Evolutionary conservation across 2,888 invertebrate genomes (phyloP), one percentile per base, ranked within the genome.

Genomic region (Megaustenia siamemsis): DNA sequence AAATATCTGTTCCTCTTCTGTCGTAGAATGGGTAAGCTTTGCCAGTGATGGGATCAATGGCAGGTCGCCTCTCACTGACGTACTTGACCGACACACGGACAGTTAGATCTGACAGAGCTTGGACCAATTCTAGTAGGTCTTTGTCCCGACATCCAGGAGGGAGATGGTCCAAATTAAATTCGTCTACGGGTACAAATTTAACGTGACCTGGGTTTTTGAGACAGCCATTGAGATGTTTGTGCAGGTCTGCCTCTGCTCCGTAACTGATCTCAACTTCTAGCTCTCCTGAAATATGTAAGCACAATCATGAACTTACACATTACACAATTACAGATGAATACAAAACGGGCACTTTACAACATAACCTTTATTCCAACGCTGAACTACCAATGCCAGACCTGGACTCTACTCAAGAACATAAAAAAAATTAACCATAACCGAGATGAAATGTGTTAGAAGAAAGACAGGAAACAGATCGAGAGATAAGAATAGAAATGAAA

Each of bases 201-300:
- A 35, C 32, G 73, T 73, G 73, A 8, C 49, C 73, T 49, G 49
- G 73, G 21, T 73, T 73, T 35, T 73, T 73, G 49, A 8, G 32
- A 49, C 73, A 73, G 32, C 49, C 32, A 8, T 49, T 73, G 2
- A 73, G 32, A 0, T 38, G 24, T 15, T 40, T 35, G 8, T 60
- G 77, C 0, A 77, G 63, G 15, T 77, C 77, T 28, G 77, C 63
- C 60, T 56, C 77, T 1, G n/a, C 63, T 6, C 38, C 28, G 24
- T n/a, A n/a, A 4, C 45, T 28, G 10, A 60, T n/a, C 10, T 56
- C 38, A 21, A 43, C 63, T 45, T 80, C 79, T n/a, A n/a, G n/a
- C n/a, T n/a, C n/a, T n/a, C n/a, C n/a, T n/a, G n/a, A n/a, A n/a
- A n/a, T n/a, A n/a, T n/a, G n/a, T n/a, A n/a, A n/a, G n/a, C n/a